Evolutionary conservation across 2,113 vertebrate species (phyloP).

Genomic region (Willisornis vidua): DNA sequence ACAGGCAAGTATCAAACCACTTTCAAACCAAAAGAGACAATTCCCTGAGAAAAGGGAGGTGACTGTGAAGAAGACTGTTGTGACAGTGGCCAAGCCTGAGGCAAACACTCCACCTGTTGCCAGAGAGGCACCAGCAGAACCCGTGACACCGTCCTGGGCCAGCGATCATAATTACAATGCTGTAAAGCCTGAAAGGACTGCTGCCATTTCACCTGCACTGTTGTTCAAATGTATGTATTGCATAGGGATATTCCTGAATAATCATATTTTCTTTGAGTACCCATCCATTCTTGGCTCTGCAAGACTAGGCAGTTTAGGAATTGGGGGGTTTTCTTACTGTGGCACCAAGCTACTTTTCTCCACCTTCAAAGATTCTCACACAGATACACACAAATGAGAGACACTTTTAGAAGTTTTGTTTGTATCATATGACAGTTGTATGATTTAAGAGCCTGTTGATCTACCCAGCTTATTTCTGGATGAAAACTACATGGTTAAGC

Average conservation of each 20-base stretch:
- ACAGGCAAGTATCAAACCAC: conserved; percentile 68
- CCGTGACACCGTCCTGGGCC: conserved; percentile 79
- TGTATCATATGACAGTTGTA: neutral
- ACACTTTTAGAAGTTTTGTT: neutral
- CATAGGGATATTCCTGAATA: conserved; percentile 78
- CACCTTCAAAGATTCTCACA: conserved; percentile 54
- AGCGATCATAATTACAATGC: conserved; percentile 92
- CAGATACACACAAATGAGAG: neutral
- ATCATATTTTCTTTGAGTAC: conserved; percentile 43
- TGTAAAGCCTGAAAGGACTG: conserved; percentile 90
- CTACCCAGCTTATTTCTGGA: conserved; percentile 23
- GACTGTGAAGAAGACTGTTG: conserved; percentile 58
- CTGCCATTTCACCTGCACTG: conserved; percentile 84
- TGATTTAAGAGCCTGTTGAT: conserved; percentile 8
- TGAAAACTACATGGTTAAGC: neutral
- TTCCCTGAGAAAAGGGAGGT: conserved; percentile 74
- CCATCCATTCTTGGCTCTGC: conserved; percentile 46
- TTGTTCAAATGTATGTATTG: conserved; percentile 96
- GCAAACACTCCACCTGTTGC: conserved; percentile 29
- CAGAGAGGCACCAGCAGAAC: conserved; percentile 76
- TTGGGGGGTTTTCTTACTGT: neutral
- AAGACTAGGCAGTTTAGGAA: conserved; percentile 24
- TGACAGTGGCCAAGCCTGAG: conserved; percentile 57
- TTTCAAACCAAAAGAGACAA: conserved; percentile 76
- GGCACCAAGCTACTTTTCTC: neutral